These are phyloP conservation scores for Epinotia ramella DNA, from an alignment of 2,888 invertebrate species.

Conservation along the genomic window DNA sequence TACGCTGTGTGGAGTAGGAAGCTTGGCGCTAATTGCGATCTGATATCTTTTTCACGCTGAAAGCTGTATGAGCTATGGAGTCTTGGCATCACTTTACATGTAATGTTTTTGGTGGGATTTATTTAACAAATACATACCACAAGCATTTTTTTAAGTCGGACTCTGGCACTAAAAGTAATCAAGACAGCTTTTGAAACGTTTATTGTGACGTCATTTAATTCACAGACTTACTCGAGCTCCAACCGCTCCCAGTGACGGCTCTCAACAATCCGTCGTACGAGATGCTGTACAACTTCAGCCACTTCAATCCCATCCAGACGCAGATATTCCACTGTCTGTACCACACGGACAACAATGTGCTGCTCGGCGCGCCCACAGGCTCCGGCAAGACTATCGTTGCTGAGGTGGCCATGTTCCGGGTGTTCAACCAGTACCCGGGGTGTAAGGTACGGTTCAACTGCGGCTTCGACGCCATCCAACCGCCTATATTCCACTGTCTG, in stretches of 20 bases:
- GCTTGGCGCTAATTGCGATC: too few species aligned
- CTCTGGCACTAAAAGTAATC: constrained; percentile 85
- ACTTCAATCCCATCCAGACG: constrained; percentile 99
- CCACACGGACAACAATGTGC: constrained; percentile 96
- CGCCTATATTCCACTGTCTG: constrained; percentile 93
- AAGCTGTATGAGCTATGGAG: too few species aligned
- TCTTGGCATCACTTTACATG: too few species aligned
- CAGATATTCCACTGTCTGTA: constrained; percentile 99
- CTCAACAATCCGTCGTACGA: constrained; percentile 92
- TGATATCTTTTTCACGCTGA: too few species aligned
- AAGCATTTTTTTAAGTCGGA: constrained; percentile 84
- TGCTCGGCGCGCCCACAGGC: constrained; percentile 98
- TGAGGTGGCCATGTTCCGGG: constrained; percentile 97
- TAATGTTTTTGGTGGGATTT: too few species aligned
- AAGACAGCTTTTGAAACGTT: too few species aligned
- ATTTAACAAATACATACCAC: too few species aligned
- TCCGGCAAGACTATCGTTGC: constrained; percentile 99
- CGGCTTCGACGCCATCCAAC: neutral
- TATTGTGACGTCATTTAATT: neutral
- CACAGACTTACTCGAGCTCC: constrained; percentile 93
- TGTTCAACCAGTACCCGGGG: constrained; percentile 92
- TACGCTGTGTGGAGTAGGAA: too few species aligned
- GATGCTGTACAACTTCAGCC: constrained; percentile 94
- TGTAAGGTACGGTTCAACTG: constrained; percentile 86
- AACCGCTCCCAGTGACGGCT: constrained; percentile 94